Percentiles rank a stretch among this genome's conserved stretches.
These are phyloP conservation scores for Danionella cerebrum DNA, from an alignment of 2,113 vertebrate species.

Conservation along the genomic window DNA sequence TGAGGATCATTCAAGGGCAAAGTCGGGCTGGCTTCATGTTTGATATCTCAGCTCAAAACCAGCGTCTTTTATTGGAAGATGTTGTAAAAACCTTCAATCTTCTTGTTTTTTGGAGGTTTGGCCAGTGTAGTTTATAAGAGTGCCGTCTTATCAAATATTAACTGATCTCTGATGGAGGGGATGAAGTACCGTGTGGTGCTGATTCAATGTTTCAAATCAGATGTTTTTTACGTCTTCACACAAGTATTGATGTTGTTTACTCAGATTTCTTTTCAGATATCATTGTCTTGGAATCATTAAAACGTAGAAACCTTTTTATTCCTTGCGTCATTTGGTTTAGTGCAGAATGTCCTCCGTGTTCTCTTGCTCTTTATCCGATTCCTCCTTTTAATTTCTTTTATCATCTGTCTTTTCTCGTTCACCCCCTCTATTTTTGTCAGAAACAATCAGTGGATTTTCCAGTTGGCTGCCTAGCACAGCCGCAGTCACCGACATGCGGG, in stretches of 20 bases:
- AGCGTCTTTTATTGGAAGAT: background rate
- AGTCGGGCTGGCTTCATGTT: background rate
- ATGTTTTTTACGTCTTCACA: too few species aligned
- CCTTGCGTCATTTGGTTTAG: too few species aligned
- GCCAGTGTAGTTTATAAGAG: background rate
- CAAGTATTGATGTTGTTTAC: too few species aligned
- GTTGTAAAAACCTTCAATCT: background rate
- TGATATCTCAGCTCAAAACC: background rate
- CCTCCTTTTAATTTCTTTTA: constrained; percentile 2
- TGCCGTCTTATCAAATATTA: constrained; percentile 25
- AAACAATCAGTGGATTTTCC: constrained; percentile 69
- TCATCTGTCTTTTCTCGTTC: constrained; percentile 24
- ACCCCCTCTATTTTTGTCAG: constrained; percentile 55
- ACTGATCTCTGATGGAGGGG: constrained; percentile 8
- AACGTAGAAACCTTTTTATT: too few species aligned
- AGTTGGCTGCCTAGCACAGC: constrained; percentile 55
- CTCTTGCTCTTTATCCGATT: background rate
- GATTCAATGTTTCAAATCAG: constrained; percentile 17
- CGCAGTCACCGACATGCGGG: constrained; percentile 59
- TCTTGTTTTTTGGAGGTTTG: background rate
- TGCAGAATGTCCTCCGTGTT: too few species aligned
- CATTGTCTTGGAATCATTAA: too few species aligned
- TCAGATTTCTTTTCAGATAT: constrained; percentile 15
- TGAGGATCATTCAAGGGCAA: background rate
- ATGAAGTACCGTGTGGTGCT: background rate